A percentile compares a stretch with the other conserved stretches of the same genome.
Evolutionary conservation across 2,797 vertebrate genomes (phyloP).

Genomic region (Scolopax rusticola): DNA sequence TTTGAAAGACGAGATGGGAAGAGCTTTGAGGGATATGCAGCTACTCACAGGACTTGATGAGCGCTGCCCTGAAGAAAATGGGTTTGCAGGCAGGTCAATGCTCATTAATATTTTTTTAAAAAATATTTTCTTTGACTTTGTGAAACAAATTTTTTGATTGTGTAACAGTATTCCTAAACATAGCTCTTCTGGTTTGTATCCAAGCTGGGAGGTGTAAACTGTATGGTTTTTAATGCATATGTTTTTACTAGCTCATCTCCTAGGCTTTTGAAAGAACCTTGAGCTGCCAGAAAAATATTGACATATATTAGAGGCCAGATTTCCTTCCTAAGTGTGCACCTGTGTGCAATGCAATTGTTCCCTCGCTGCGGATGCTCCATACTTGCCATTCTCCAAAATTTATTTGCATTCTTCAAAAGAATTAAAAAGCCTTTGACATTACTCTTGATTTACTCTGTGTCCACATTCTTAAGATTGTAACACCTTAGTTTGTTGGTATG

Average conservation of each 20-base stretch:
- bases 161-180: not conserved
- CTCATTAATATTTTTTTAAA: not conserved
- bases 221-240: not conserved
- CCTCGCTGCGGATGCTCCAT: not conserved
- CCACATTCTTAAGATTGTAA: not conserved
- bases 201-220: not conserved
- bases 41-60: not conserved
- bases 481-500: not conserved
- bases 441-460: not conserved
- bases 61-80: not conserved
- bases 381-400: not conserved
- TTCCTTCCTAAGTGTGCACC: not conserved
- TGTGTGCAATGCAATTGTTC: not conserved
- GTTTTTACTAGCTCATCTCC: not conserved
- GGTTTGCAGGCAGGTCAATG: constrained; percentile 19
- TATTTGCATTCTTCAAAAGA: not conserved
- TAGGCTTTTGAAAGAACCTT: not conserved
- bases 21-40: not conserved
- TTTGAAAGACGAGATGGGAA: not conserved
- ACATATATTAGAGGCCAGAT: not conserved
- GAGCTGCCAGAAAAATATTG: not conserved
- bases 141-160: not conserved
- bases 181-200: not conserved
- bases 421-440: not conserved
- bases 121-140: not conserved